Evolutionary conservation across 2,888 invertebrate genomes (phyloP), one percentile per base, ranked within the genome.

Genomic region (Acleris sparsana): DNA sequence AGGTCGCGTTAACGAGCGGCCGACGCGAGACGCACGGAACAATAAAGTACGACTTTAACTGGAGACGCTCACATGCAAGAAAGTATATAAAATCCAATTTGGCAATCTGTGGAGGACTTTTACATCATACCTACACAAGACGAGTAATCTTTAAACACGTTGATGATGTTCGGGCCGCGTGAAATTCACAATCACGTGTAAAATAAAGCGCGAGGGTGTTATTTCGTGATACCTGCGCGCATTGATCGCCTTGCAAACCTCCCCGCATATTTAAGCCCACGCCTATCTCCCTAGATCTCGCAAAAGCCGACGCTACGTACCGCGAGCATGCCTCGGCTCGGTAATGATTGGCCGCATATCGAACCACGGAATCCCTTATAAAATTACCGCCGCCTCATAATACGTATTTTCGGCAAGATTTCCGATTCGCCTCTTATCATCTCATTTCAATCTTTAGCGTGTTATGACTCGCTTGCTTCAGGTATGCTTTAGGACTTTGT

Each of bases 1-100:
- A 90, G 89, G 89, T 89, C 88, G 89, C 87, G 89, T 90, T 91
- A 91, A 91, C 90, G 88, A 90, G 89, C 84, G 83, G 82, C 78
- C 80, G 77, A 77, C 79, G 85, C 86, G 83, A 85, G 86, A 85
- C 79, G 83, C 80, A 82, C 79, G 85, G 87, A 87, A 89, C 89
- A 89, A 90, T 89, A 89, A 89, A 89, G 85, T 83, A 77, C 86
- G 78, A 84, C 83, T 87, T 85, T 80, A 76, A 85, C 82, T 83
- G 77, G 84, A 87, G 77, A 84, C 78, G 77, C 80, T 82, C 80
- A 80, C 82, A 84, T 82, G 83, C 78, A 85, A 78, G 80, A 77
- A 79, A 82, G 78, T 62, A 80, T 76, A 76, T 77, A 78, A 76
- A 73, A 75, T 78, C 77, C 74, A 80, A 85, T 84, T 85, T 82